Evolutionary conservation across 2,797 vertebrate species (phyloP), one percentile per base, ranked within the genome.

Genomic region (Galago senegalensis): DNA sequence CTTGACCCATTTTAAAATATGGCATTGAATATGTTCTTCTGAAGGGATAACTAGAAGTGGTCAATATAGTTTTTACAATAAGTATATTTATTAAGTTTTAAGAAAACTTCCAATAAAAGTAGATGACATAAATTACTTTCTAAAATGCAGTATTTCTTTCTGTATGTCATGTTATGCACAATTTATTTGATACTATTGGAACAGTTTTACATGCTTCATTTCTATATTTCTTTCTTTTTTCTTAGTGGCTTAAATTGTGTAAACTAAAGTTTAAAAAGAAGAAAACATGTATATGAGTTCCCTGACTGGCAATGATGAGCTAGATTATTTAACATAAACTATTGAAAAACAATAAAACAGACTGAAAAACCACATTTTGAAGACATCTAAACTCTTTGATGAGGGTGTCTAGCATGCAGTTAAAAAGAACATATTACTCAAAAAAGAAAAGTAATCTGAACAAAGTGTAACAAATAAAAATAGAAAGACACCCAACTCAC

Each of bases 301-400:
- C 8, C 20, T 94, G 17, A 56, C 18, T 93, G 7, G 14, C 53
- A 87, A 87, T 77, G 7, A 3, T 53, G 65, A 87, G 17, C 8
- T 46, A 72, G 37, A 8, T 81, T 73, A 80, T 95, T 89, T 18
- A 92, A 97, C 92, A 92, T 87, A 84, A 89, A 80, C 29, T 75
- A 87, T 27, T 84, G 58, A 80, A 95, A 95, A 96, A 67, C 18
- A 61, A 56, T 69, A 31, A 84, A 89, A 69, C 58, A 43, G 46
- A 49, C 27, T 49, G 29, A 34, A 85, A 93, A 77, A 4, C 5
- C 63, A 73, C 27, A 60, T 21, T 37, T 83, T 61, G 69, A 95
- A 79, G 49, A 83, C 27, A 69, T 67, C 77, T 83, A 94, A 95
- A 34, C 53, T 70, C 20, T 67, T 73, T 83, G 21, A 86, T 81